These are phyloP conservation scores for Ornithoptera alexandrae DNA, from an alignment of 2,888 invertebrate species.

Conservation along the genomic window DNA sequence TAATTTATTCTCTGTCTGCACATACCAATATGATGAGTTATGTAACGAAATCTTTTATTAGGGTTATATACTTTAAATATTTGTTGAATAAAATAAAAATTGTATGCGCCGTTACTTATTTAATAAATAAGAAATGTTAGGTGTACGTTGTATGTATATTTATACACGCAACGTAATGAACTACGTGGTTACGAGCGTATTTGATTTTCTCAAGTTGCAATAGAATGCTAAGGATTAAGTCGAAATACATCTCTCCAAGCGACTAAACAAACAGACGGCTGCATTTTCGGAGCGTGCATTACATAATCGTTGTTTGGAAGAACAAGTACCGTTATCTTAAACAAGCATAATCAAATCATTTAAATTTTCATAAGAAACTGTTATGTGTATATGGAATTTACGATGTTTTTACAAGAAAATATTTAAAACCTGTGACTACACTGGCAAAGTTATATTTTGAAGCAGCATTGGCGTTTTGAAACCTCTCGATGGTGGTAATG, in stretches of 20 bases:
- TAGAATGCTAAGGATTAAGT: constrained; percentile 11
- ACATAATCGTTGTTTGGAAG: constrained; percentile 15
- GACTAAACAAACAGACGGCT: constrained; percentile 15
- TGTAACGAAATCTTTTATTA: too few relatives aligned
- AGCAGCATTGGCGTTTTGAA: not conserved
- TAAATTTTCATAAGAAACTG: too few relatives aligned
- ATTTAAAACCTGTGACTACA: not conserved
- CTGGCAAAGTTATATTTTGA: not conserved
- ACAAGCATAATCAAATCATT: not conserved
- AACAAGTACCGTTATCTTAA: not conserved
- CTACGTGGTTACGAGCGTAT: too few relatives aligned
- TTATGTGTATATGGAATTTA: not conserved
- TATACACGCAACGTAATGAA: too few relatives aligned
- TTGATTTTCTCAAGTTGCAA: constrained; percentile 9
- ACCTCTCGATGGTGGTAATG: too few relatives aligned
- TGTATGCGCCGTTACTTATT: too few relatives aligned
- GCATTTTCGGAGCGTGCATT: constrained; percentile 2
- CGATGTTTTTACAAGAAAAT: not conserved
- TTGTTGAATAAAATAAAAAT: too few relatives aligned
- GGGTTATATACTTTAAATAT: too few relatives aligned
- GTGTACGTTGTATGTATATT: not conserved
- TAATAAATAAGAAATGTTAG: not conserved
- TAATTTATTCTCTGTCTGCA: too few relatives aligned
- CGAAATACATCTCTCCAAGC: constrained; percentile 10
- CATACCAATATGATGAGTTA: too few relatives aligned